Evolutionary conservation across 2,113 vertebrate species (phyloP), one percentile per base, ranked within the genome.

Genomic region (Columba janthina): DNA sequence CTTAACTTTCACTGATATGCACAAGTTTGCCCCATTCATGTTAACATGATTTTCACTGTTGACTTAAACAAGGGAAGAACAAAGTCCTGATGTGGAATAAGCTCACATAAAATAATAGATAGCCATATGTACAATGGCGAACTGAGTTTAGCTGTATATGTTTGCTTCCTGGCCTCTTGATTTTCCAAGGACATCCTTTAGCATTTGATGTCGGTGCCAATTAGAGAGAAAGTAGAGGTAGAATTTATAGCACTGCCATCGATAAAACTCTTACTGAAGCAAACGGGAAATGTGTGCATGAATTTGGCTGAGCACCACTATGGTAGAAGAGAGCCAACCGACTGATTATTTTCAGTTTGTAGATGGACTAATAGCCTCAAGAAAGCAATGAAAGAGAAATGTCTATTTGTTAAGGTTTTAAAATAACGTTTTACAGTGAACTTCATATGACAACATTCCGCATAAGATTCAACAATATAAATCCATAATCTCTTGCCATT

Each of bases 401-500:
- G 46, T 67, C 87, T 89, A 50, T 69, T 93, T 85, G 56, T 89
- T 88, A 82, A 70, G 62, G 36, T 62, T 97, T 96, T 83, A 92
- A 95, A 92, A 84, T 64, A 91, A 73, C 7, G 9, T 84, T 85
- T 84, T 74, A 78, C 85, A 89, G 72, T 92, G 83, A 96, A 95
- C n/a, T 82, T 85, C 54, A 94, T 88, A 53, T 58, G 84, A 78
- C 80, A 96, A 90, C 90, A 93, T 40, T 64, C 60, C 1, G 2
- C 62, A 46, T 76, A 74, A 96, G 94, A 97, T 94, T 77, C 96
- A 97, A 97, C 96, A 96, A 81, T 96, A 86, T 83, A 93, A 96
- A 94, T 91, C 85, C 67, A 58, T 95, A 97, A 94, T 95, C 87
- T 97, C 96, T 96, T 97, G 95, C 93, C 92, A 70, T 85, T 97